Evolutionary conservation across 2,888 invertebrate genomes (phyloP).

Genomic region (Lasioglossum calceatum): DNA sequence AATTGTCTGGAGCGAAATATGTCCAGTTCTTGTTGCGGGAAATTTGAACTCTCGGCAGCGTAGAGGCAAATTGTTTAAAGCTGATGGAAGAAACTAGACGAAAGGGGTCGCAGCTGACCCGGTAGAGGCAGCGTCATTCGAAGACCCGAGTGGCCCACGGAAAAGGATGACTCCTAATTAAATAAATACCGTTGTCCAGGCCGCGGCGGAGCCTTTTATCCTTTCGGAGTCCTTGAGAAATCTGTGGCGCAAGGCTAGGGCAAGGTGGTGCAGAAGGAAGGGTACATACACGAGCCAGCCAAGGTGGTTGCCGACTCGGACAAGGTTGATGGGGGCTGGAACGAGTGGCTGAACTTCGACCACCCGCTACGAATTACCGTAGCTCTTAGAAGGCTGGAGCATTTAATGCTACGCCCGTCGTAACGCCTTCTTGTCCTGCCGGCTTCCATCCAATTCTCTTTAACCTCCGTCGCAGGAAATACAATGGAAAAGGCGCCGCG

Average conservation of each 20-base stretch:
- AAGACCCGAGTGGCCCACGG: background rate
- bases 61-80: background rate
- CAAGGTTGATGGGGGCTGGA: slow-evolving; percentile 63
- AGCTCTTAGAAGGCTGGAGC: slow-evolving; percentile 80
- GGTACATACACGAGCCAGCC: slow-evolving; percentile 14
- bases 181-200: slow-evolving; percentile 21
- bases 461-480: slow-evolving; percentile 81
- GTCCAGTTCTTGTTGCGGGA: background rate
- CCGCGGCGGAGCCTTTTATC: slow-evolving; percentile 33
- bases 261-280: slow-evolving; percentile 49
- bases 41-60: background rate
- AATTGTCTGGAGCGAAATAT: background rate
- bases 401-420: slow-evolving; percentile 79
- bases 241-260: slow-evolving; percentile 57
- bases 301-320: slow-evolving; percentile 27
- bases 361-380: slow-evolving; percentile 82
- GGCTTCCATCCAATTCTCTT: slow-evolving; percentile 80
- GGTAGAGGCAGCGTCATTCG: background rate
- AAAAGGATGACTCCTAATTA: slow-evolving; percentile 32
- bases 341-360: slow-evolving; percentile 76
- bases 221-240: slow-evolving; percentile 49
- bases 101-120: background rate
- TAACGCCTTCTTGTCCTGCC: slow-evolving; percentile 72
- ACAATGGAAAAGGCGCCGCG: slow-evolving; percentile 73
- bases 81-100: too few species aligned